Conservation (phyloP, 2,797 vertebrate genomes). For the Sebastes umbrosus region DNA sequence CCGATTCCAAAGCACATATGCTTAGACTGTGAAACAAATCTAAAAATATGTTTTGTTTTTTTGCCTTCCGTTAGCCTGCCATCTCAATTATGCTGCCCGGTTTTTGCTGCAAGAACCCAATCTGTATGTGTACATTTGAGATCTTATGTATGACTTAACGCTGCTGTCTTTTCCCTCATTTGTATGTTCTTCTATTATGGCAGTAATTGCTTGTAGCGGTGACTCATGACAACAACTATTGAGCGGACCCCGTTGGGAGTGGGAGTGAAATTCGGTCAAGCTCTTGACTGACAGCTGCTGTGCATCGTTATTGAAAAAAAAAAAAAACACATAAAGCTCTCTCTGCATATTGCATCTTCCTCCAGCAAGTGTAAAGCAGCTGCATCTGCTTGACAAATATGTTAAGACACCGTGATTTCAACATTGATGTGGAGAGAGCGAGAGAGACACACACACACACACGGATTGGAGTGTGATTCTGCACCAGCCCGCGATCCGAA, state of each 20-base stretch:
- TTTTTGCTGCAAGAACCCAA: constrained; percentile 18
- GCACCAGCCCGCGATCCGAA: constrained; percentile 22
- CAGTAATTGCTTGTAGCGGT: constrained; percentile 17
- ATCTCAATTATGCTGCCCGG: constrained; percentile 16
- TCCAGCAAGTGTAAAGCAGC: constrained; percentile 51
- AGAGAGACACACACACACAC: neutral
- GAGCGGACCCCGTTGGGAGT: constrained; percentile 18
- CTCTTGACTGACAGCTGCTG: constrained; percentile 62
- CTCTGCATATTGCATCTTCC: constrained; percentile 47
- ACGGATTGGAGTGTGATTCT: constrained; percentile 7
- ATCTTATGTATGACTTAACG: neutral
- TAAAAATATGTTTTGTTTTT: constrained; percentile 41
- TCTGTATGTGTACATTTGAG: neutral
- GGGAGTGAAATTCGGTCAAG: constrained; percentile 42
- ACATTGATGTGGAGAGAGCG: constrained; percentile 41
- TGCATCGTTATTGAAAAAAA: constrained; percentile 20
- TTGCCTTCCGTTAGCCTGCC: neutral
- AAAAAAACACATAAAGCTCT: constrained; percentile 2
- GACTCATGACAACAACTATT: constrained; percentile 41
- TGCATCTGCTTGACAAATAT: constrained; percentile 71
- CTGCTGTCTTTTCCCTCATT: neutral
- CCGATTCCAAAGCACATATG: constrained; percentile 29
- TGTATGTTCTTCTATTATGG: neutral
- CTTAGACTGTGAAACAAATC: constrained; percentile 9
- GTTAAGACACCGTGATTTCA: constrained; percentile 54